phyloP scores from a whole-genome alignment of 2,113 vertebrate genomes.

The Serilophus lunatus region DNA sequence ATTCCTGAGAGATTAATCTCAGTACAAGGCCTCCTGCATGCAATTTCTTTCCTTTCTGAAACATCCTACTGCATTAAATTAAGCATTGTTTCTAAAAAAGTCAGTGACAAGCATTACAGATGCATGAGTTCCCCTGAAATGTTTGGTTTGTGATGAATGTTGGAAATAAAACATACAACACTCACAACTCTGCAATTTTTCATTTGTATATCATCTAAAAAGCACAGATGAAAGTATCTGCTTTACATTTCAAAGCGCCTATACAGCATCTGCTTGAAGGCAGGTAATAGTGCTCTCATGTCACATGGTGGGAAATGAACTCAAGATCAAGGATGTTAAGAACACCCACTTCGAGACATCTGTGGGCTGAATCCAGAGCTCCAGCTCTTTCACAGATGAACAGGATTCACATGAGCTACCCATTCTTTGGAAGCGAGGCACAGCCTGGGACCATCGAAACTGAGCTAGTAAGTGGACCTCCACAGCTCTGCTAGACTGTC shows the following conservation, averaged over 20 bases:
- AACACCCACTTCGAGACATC: not conserved
- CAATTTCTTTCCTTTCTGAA: slow-evolving; percentile 66
- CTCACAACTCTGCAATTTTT: slow-evolving; percentile 24
- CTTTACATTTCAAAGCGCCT: slow-evolving; percentile 17
- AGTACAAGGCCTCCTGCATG: slow-evolving; percentile 47
- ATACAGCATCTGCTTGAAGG: not conserved
- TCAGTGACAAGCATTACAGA: slow-evolving; percentile 24
- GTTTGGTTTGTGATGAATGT: slow-evolving; percentile 49
- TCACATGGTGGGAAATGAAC: slow-evolving; percentile 8
- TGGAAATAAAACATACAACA: slow-evolving; percentile 42
- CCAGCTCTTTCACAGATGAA: not conserved
- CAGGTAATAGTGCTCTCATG: not conserved
- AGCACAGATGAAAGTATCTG: slow-evolving; percentile 1
- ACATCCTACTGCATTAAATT: slow-evolving; percentile 49
- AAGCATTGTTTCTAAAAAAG: slow-evolving; percentile 35
- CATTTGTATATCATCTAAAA: slow-evolving; percentile 28
- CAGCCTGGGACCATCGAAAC: not conserved
- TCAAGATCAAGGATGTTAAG: not conserved
- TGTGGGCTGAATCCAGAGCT: not conserved
- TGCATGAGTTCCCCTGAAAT: slow-evolving; percentile 48
- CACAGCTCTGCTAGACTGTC: not conserved
- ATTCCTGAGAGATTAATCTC: slow-evolving; percentile 75
- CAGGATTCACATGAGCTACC: not conserved
- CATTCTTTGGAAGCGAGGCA: not conserved
- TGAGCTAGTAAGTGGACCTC: not conserved